A percentile compares a stretch with the other conserved stretches of the same genome.
These are phyloP conservation scores for Chironomus striatipennis DNA, from an alignment of 1,140 invertebrate genomes.

Conservation along the genomic window DNA sequence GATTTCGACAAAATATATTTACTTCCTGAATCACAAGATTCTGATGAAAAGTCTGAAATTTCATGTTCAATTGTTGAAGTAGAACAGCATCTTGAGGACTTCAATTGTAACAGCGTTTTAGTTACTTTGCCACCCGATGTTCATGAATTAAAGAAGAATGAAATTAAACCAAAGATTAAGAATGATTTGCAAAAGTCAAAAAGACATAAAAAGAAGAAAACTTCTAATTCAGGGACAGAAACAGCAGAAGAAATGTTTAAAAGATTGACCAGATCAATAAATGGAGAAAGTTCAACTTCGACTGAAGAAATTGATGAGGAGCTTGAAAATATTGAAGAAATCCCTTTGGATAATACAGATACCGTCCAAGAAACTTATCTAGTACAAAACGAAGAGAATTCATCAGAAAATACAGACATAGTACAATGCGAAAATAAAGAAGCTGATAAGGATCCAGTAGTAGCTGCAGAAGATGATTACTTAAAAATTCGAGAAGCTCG, in stretches of 20 bases:
- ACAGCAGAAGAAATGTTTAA: not conserved
- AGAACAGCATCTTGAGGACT: not conserved
- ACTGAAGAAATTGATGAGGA: not conserved
- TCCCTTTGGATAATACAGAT: not conserved
- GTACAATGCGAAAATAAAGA: not conserved
- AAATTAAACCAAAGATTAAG: not conserved
- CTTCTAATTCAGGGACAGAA: not conserved
- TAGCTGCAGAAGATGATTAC: not conserved
- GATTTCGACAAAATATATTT: not conserved
- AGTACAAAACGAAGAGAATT: not conserved
- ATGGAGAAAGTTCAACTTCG: not conserved
- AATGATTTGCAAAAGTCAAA: not conserved
- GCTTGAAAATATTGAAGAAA: not conserved
- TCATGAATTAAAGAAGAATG: not conserved
- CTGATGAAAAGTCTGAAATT: not conserved
- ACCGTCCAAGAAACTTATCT: too few species aligned
- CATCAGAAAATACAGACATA: not conserved
- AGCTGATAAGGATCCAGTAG: not conserved
- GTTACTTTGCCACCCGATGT: not conserved
- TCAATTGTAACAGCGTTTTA: not conserved
- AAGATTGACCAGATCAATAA: not conserved
- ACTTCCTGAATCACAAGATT: not conserved
- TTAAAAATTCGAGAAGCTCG: not conserved
- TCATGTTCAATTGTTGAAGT: not conserved
- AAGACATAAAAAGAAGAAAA: not conserved